A percentile compares a stretch with the other conserved stretches of the same genome.
These are phyloP conservation scores for Toxotes chatareus DNA, from an alignment of 2,113 vertebrate species.

Conservation along the genomic window DNA sequence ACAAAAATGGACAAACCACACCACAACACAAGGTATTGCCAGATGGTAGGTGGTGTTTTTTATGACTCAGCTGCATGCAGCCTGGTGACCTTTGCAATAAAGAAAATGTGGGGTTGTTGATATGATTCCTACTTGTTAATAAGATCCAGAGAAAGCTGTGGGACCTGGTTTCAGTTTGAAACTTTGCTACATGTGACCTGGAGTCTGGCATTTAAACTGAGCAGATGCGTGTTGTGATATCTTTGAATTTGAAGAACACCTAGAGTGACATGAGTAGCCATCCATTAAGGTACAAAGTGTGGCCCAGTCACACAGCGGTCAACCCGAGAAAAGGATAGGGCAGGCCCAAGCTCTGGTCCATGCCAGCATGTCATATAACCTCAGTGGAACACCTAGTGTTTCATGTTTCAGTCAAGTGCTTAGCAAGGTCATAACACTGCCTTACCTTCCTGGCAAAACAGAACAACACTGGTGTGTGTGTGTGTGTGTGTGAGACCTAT, in stretches of 20 bases:
- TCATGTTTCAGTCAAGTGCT: slow-evolving; percentile 58
- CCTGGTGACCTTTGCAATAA: slow-evolving; percentile 12
- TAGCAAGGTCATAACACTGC: slow-evolving; percentile 53
- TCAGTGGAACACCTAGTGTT: slow-evolving; percentile 48
- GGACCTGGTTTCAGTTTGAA: slow-evolving; percentile 1
- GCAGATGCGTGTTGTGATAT: slow-evolving; percentile 5
- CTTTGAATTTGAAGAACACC: slow-evolving; percentile 27
- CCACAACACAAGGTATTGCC: slow-evolving; percentile 36
- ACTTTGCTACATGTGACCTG: background rate
- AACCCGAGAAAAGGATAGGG: slow-evolving; percentile 42
- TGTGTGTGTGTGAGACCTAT: background rate
- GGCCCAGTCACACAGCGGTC: slow-evolving; percentile 43
- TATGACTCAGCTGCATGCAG: slow-evolving; percentile 35
- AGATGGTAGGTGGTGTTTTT: slow-evolving; percentile 55
- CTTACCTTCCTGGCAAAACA: slow-evolving; percentile 26
- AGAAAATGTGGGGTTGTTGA: background rate
- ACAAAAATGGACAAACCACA: slow-evolving; percentile 60
- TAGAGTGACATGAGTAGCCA: slow-evolving; percentile 13
- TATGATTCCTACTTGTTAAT: background rate
- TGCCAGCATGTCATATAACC: slow-evolving; percentile 55
- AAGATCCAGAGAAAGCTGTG: background rate
- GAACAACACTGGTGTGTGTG: slow-evolving; percentile 6
- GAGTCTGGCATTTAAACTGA: background rate
- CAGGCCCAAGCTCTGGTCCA: slow-evolving; percentile 26
- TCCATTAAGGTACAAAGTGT: slow-evolving; percentile 36